Percentiles rank a stretch among this genome's conserved stretches.
Evolutionary conservation across 2,888 invertebrate species (phyloP).

Genomic region (Metacarcinus magister): DNA sequence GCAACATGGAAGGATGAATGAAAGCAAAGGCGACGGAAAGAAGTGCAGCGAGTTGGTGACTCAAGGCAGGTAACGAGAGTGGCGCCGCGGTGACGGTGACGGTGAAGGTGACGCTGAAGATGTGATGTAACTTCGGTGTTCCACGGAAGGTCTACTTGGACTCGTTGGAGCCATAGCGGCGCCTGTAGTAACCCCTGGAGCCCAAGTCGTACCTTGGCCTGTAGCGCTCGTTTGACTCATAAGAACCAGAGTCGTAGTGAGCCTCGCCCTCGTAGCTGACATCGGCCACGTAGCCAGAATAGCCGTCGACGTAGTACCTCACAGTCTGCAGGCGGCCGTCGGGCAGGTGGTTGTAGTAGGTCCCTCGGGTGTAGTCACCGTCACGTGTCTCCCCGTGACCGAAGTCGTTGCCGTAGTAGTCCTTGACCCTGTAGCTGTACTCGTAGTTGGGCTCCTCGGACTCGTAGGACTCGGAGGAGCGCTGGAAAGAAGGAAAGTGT

Average conservation of each 20-base stretch:
- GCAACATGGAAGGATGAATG: not conserved
- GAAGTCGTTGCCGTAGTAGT: no score
- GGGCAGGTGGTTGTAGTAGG: not conserved
- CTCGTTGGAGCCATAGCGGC: not conserved
- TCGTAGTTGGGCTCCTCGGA: slow-evolving; percentile 59
- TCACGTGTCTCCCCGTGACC: no score
- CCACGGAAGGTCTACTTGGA: not conserved
- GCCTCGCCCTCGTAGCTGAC: slow-evolving; percentile 65
- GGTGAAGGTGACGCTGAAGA: not conserved
- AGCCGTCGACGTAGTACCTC: slow-evolving; percentile 71
- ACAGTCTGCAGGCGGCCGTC: slow-evolving; percentile 22
- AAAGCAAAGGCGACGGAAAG: not conserved
- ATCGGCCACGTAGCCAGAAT: slow-evolving; percentile 77
- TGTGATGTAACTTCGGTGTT: not conserved
- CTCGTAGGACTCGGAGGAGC: slow-evolving; percentile 22
- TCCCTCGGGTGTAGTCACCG: slow-evolving; percentile 54
- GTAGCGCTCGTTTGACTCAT: not conserved
- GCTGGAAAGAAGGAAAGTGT: not conserved
- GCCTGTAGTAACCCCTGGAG: not conserved
- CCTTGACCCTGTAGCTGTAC: slow-evolving; percentile 60
- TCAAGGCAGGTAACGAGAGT: not conserved
- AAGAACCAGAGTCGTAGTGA: not conserved
- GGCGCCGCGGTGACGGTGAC: not conserved
- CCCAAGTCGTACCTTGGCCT: slow-evolving; percentile 18
- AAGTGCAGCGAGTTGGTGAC: not conserved